Evolutionary conservation across 1,140 invertebrate genomes (phyloP), one percentile per base, ranked within the genome.

Genomic region (Odontomachus brunneus): DNA sequence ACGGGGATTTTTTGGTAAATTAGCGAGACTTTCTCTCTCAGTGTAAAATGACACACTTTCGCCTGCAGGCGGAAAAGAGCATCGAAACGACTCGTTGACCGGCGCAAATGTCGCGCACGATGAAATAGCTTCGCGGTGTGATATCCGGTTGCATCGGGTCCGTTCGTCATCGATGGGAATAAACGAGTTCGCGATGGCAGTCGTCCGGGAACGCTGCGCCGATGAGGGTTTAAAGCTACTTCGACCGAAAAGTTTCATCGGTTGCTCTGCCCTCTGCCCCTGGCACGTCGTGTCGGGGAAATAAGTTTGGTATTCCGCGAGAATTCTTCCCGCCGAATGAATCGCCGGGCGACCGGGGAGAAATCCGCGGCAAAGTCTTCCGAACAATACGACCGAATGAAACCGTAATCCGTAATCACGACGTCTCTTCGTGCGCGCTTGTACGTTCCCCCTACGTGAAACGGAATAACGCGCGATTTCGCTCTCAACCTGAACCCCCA

Each of bases 291-390:
- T 3, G 38, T 7, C 38, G 38, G 38, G 38, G 49, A 67, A 78
- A 38, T 53, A 22, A 17, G n/a, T 59, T 69, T 80, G 19, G 51
- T 71, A 80, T 80, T 80, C 75, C 51, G 51, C 63, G 51, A 29
- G 33, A 55, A 29, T 53, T 24, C 22, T 22, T 29, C 11, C 49
- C 33, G 65, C 1, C 29, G 14, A 80, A 71, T 48, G 14, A 80
- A 71, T 80, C 44, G 51, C 65, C 9, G 22, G 38, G 22, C 24
- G 38, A 57, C 29, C 17, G 33, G 19, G 19, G 24, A 11, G 38
- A 66, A 76, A 66, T 55, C 29, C 49, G 19, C 53, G 24, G 65
- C 26, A 57, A 78, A 57, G 49, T 38, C 1, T 38, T n/a, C 12
- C 22, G 63, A 69, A 80, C 67, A 59, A 80, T 78, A 69, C 14